Evolutionary conservation across 1,140 invertebrate species (phyloP), one percentile per base, ranked within the genome.

Genomic region (Heterodera schachtii): DNA sequence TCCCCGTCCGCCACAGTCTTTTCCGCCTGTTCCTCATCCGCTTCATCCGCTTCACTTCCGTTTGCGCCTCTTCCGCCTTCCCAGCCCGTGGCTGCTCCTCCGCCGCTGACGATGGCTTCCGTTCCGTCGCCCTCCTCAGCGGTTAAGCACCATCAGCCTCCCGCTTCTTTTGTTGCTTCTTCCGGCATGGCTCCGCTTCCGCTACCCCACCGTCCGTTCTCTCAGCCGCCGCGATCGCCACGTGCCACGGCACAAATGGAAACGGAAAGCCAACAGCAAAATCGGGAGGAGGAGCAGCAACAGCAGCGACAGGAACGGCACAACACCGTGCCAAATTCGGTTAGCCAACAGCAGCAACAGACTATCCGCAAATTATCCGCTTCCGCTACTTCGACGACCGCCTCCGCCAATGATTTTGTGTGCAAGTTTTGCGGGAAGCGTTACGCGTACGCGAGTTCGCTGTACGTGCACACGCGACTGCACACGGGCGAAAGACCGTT

Each of bases 401-500:
- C 44, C 13, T 60, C 80, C 80, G 21, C 74, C 41, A 80, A 82
- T 21, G 81, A 87, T 31, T 88, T 84, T 79, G 84, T 87, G 5
- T 89, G 88, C 79, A 89, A 90, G 60, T 81, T 86, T 69, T 89
- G 88, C 78, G 84, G 86, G 11, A 90, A 90, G 46, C 73, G 80
- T n/a, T 89, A 90, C 70, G 87, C 88, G n/a, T 89, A 90, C 77
- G 87, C 88, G 5, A 85, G 83, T 47, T 83, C 81, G 7, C 69
- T 89, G 19, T 90, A 88, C 75, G 86, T 88, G 16, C 87, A 88
- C 75, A 86, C 84, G 44, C 74, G 87, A 31, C 80, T 87, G 21
- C 87, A 88, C 70, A 90, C 87, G 71, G 87, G 87, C 21, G 87
- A 88, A 83, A 43, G 87, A 49, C 87, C 86, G 41, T 88, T 89